Base-by-base conservation (phyloP, 30 jellyfish, hydroid and myxozoan genomes). In the Cassiopea xamachana region DNA sequence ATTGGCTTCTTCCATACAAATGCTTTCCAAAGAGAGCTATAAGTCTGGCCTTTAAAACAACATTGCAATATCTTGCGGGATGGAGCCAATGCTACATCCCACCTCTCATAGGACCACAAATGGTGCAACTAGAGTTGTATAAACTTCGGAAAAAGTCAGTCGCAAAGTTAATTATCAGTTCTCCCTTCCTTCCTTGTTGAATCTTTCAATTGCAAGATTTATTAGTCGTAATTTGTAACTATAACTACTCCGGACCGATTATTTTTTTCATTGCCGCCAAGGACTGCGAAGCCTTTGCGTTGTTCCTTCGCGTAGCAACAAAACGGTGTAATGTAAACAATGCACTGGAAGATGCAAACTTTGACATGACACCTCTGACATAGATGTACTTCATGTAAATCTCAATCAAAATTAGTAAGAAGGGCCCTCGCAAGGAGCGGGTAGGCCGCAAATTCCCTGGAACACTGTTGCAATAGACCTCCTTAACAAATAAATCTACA, bases 251-350 rank as follows among this genome's bases (percentile, higher is more conserved):
- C 12, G 80, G 80, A 15, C 55, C 80, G 80, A 1, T 1, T n/a
- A 19, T 18, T 71, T 16, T 18, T 12, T 71, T 55, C 80, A 71
- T 71, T 71, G 10, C 80, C 19, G 15, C 51, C 18, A n/a, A 19
- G 50, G 51, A 67, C 46, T 71, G 39, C 1, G 15, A 10, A 51
- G 55, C 55, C 12, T 71, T 71, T 71, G 80, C 50, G 55, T 71
- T 43, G 27, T 27, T 27, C 39, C 80, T 27, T 9, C 55, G 27
- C 80, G 80, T 71, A 71, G 80, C 80, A 71, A 71, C 80, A 2
- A 55, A 71, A 16, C 39, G 51, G 16, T 14, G 39, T 7, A 71
- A 0, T 19, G 80, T 71, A 71, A 71, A 71, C 80, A 71, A 71
- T 71, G 39, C 80, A 1, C 0, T 18, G 80, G 39, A 4, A 16